Evolutionary conservation across 2,797 vertebrate species (phyloP).

Genomic region (Gymnothorax reevesii): DNA sequence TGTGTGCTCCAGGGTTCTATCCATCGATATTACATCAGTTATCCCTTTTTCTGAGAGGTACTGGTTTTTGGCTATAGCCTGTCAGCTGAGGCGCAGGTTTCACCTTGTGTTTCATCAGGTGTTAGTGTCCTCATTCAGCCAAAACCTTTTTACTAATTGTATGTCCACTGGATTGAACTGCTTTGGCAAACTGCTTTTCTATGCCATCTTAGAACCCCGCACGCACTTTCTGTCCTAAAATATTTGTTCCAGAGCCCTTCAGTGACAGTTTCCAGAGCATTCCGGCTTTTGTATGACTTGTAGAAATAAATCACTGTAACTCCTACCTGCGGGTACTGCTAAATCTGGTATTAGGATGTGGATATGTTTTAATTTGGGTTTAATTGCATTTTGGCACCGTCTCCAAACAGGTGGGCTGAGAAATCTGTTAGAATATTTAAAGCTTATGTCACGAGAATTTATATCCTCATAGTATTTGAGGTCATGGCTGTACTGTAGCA

Average conservation of each 20-base stretch:
- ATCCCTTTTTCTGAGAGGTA: too few relatives aligned
- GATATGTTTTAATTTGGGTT: neutral
- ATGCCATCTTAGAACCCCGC: neutral
- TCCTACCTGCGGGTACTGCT: neutral
- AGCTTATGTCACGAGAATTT: neutral
- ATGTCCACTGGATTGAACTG: neutral
- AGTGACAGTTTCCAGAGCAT: neutral
- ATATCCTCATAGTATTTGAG: neutral
- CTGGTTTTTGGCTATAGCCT: too few relatives aligned
- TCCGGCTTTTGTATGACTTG: neutral
- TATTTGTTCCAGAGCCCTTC: neutral
- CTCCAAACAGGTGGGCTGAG: neutral
- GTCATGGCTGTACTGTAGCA: neutral
- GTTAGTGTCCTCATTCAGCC: neutral
- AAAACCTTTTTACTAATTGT: neutral
- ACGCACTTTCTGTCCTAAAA: neutral
- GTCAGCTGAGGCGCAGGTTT: too few relatives aligned
- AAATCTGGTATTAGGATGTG: constrained; percentile 1
- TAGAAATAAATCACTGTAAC: neutral
- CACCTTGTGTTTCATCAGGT: neutral
- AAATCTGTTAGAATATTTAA: neutral
- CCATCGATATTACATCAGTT: too few relatives aligned
- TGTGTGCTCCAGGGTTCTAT: too few relatives aligned
- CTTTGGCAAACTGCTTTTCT: neutral
- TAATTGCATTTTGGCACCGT: constrained; percentile 1